Percentiles rank a stretch among this genome's conserved stretches.
Conservation (phyloP, 2,113 vertebrate species). For the Clarias gariepinus region DNA sequence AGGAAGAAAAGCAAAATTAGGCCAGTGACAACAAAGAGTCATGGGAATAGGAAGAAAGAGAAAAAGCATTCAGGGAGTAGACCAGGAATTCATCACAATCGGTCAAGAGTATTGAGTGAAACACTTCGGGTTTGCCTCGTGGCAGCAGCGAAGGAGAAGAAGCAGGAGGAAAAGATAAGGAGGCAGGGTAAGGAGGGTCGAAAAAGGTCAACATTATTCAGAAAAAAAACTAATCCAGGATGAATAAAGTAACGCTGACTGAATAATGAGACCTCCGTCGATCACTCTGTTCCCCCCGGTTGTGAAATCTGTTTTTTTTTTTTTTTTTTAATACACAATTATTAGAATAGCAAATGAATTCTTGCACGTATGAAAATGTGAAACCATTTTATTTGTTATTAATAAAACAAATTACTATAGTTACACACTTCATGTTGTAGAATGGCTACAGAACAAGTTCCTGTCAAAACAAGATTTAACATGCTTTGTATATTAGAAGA, state of each 20-base stretch:
- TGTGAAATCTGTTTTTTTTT: neutral
- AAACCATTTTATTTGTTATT: too few species aligned
- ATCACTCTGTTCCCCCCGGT: neutral
- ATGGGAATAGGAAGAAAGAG: constrained; percentile 60
- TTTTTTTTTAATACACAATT: neutral
- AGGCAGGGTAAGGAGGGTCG: constrained; percentile 19
- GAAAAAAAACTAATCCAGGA: constrained; percentile 6
- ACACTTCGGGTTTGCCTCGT: constrained; percentile 62
- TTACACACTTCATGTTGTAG: too few species aligned
- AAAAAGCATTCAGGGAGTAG: constrained; percentile 63
- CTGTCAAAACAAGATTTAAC: too few species aligned
- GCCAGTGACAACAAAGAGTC: constrained; percentile 62
- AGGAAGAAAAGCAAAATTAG: constrained; percentile 59
- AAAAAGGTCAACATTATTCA: constrained; percentile 33
- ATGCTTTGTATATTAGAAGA: neutral
- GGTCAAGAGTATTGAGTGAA: constrained; percentile 69
- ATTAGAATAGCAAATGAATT: neutral
- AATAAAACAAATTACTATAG: too few species aligned
- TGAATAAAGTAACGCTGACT: constrained; percentile 22
- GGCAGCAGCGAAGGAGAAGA: constrained; percentile 41
- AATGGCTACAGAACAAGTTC: too few species aligned
- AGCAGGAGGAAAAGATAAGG: constrained; percentile 25
- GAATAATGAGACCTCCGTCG: constrained; percentile 46
- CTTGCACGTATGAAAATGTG: neutral
- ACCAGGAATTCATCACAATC: constrained; percentile 61